These are phyloP conservation scores for Platorchestia sp. DNA, from an alignment of 1,140 invertebrate species.

Conservation along the genomic window DNA sequence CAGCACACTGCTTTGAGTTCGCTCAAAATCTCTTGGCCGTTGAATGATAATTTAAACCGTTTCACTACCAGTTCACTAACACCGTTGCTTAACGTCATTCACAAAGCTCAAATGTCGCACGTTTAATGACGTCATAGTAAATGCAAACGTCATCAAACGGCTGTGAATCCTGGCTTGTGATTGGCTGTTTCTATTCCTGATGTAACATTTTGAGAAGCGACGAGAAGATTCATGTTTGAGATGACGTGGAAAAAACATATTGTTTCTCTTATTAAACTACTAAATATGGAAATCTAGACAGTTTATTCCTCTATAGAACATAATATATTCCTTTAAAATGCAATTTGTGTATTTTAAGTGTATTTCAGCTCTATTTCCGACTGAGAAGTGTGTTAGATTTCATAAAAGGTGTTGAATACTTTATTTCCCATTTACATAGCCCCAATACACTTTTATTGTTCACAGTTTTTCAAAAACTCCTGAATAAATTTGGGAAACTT, in stretches of 20 bases:
- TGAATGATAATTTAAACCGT: not conserved
- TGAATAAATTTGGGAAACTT: too few species aligned
- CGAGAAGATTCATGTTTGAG: slow-evolving; percentile 16
- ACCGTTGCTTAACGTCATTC: not conserved
- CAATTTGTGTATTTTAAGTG: not conserved
- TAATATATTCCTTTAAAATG: too few species aligned
- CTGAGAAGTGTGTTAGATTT: not conserved
- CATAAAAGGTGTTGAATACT: not conserved
- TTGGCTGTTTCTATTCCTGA: not conserved
- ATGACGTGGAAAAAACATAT: slow-evolving; percentile 13
- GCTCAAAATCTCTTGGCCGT: not conserved
- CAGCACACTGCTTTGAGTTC: not conserved
- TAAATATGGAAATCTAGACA: too few species aligned
- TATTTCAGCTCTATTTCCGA: not conserved
- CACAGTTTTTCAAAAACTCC: too few species aligned
- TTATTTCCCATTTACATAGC: not conserved
- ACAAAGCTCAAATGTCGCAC: slow-evolving; percentile 19
- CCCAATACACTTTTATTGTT: too few species aligned
- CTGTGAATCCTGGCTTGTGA: not conserved
- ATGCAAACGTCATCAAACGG: not conserved
- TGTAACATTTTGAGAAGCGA: not conserved
- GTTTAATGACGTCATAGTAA: not conserved
- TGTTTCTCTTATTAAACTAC: not conserved
- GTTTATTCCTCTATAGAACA: too few species aligned
- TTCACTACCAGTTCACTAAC: not conserved